phyloP scores from a whole-genome alignment of 2,113 vertebrate genomes.

The Diadophis punctatus region DNA sequence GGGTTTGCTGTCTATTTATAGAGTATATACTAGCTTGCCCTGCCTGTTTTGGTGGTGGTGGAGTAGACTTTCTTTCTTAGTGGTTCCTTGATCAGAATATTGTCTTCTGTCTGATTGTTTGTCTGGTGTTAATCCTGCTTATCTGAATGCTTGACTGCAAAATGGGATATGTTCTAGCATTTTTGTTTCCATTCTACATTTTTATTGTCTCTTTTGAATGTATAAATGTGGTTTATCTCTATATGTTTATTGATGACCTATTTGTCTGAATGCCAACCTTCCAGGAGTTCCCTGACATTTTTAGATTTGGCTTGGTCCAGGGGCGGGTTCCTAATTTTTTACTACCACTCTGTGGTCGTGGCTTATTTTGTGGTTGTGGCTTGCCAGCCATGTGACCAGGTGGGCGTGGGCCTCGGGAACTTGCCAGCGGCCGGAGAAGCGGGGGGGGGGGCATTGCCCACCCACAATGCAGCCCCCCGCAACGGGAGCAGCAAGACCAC shows the following conservation, averaged over 20 bases:
- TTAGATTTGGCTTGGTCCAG: neutral
- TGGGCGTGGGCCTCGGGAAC: no score
- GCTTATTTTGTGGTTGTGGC: no score
- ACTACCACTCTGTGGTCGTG: no score
- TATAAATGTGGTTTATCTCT: neutral
- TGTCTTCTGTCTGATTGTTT: neutral
- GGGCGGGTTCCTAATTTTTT: no score
- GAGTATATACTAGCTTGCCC: neutral
- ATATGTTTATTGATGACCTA: neutral
- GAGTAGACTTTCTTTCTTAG: neutral
- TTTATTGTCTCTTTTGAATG: neutral
- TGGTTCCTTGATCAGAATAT: neutral
- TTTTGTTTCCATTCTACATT: neutral
- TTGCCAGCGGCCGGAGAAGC: no score
- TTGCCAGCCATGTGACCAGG: no score
- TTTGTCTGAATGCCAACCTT: neutral
- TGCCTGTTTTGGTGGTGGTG: neutral
- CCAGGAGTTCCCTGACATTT: neutral
- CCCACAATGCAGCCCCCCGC: no score
- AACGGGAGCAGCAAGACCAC: no score
- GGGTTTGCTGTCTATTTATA: neutral
- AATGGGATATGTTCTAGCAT: neutral
- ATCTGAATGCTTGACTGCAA: neutral
- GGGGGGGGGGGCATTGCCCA: no score
- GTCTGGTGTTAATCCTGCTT: neutral